Base-by-base conservation (phyloP, 1,140 invertebrate species). In the Caenorhabditis elegans region DNA sequence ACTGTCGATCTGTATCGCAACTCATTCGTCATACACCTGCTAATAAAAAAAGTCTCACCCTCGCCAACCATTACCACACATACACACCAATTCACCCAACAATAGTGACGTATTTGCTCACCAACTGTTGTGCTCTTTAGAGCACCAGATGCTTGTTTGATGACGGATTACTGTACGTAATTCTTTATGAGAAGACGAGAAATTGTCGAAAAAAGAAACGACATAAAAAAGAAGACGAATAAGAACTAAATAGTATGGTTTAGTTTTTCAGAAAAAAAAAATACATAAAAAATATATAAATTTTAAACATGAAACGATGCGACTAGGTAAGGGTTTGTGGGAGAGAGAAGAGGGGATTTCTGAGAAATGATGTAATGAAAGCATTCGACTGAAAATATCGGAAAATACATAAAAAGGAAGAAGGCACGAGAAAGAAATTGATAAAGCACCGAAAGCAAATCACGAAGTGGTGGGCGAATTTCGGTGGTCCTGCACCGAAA, bases 401-500 rank as follows among this genome's bases (percentile, higher is more conserved):
- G 31, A 39, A 70, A 70, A 70, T 70, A 70, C 60, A 70, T 70
- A 70, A 43, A 70, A 70, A 34, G 60, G 34, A 70, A 31, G 34
- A 70, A 70, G 60, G 60, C 60, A 70, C 60, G 34, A 70, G 19
- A 39, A 70, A 39, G 6, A 17, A 28, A 39, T 24, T 11, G 19
- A 39, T 70, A 10, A 70, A 70, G 60, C 60, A 70, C 60, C 60
- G 60, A 70, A 70, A 39, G 60, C 60, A 70, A 70, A 70, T 70
- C 60, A 70, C 60, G 60, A 70, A 70, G 34, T 70, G n/a, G 34
- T 8, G 60, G 34, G 60, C 34, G 60, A 13, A 70, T 39, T 70
- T 70, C 60, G 60, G 60, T 34, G 34, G 60, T 70, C 34, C 60
- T 70, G 34, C 34, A 43, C 60, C 60, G 60, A 70, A 70, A 70